phyloP scores from a whole-genome alignment of 2,888 invertebrate genomes.

The Euplexia lucipara region DNA sequence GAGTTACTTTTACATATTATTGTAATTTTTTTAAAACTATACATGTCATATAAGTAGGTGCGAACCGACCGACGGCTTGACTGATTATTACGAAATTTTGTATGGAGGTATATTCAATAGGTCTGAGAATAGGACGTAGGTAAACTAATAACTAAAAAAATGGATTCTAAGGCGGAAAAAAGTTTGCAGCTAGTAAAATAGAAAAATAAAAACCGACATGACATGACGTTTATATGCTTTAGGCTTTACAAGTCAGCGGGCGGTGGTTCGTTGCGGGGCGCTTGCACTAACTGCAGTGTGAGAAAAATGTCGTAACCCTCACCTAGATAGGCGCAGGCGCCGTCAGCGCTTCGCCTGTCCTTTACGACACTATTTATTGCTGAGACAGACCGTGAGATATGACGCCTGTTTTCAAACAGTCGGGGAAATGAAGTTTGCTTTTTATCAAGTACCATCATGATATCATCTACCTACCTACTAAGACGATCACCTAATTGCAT shows the following conservation, averaged over 20 bases:
- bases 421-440: slow-evolving; percentile 7
- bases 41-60: no score
- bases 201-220: slow-evolving; percentile 9
- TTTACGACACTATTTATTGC: slow-evolving; percentile 47
- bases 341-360: slow-evolving; percentile 67
- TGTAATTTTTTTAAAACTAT: no score
- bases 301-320: slow-evolving; percentile 88
- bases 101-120: no score
- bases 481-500: background rate
- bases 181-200: no score
- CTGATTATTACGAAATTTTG: no score
- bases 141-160: no score
- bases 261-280: slow-evolving; percentile 69
- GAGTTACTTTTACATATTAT: no score
- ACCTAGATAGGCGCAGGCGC: slow-evolving; percentile 77
- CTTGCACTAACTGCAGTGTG: slow-evolving; percentile 75
- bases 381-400: slow-evolving; percentile 54
- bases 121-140: no score
- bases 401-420: slow-evolving; percentile 14
- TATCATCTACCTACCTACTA: background rate
- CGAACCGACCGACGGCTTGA: no score
- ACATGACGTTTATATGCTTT: slow-evolving; percentile 23
- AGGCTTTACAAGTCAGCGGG: slow-evolving; percentile 58
- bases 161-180: no score
- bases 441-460: no score